Percentiles rank a stretch among this genome's conserved stretches.
Conservation (phyloP, 53 echinoderm and acorn worm genomes). For the Mesocentrotus franciscanus region DNA sequence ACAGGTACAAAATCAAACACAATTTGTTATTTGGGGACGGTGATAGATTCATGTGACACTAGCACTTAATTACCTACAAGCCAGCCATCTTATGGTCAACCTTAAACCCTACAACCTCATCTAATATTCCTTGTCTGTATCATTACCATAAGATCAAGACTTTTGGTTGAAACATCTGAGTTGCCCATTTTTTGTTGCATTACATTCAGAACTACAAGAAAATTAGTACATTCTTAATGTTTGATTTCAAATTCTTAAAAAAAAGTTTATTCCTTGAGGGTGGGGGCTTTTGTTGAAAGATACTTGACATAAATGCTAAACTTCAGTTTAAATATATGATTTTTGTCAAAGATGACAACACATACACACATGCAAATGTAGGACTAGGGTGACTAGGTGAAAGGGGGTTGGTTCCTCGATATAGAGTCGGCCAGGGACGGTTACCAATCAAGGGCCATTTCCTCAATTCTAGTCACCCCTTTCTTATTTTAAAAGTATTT, state of each 20-base stretch:
- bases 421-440: background rate
- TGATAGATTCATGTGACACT: conserved; percentile 41
- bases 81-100: background rate
- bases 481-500: background rate
- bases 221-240: too few species aligned
- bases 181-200: background rate
- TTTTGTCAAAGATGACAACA: background rate
- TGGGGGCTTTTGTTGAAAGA: background rate
- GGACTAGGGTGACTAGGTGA: background rate
- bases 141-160: background rate
- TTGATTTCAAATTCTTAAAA: too few species aligned
- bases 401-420: background rate
- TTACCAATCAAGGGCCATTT: background rate
- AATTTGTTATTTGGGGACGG: conserved; percentile 14
- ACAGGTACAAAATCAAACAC: background rate
- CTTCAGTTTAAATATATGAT: background rate
- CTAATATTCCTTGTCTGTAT: background rate
- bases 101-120: too few species aligned
- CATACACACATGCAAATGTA: background rate
- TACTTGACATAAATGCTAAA: background rate
- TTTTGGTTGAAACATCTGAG: background rate
- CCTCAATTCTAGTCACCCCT: background rate
- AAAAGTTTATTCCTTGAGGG: background rate
- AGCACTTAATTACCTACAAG: background rate
- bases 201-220: too few species aligned